phyloP scores from a whole-genome alignment of 2,113 vertebrate species.

The Lepisosteus oculatus region DNA sequence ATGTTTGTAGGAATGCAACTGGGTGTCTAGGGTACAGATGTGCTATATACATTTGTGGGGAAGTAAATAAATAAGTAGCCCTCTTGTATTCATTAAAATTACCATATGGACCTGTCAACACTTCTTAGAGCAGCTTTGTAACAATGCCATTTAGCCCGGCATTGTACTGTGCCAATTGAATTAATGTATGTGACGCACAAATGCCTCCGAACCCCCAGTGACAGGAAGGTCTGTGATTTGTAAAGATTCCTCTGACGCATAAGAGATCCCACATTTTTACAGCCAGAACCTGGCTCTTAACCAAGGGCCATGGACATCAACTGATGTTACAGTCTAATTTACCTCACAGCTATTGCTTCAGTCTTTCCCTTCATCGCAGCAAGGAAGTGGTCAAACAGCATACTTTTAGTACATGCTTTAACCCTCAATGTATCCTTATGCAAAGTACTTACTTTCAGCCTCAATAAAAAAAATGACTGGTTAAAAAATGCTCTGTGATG shows the following conservation, averaged over 20 bases:
- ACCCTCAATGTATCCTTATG: not conserved
- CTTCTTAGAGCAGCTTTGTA: conserved; percentile 90
- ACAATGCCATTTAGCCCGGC: conserved; percentile 97
- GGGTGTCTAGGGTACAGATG: conserved; percentile 69
- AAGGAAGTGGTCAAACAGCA: conserved; percentile 1
- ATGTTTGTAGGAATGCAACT: conserved; percentile 62
- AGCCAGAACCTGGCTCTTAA: conserved; percentile 64
- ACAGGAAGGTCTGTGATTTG: conserved; percentile 70
- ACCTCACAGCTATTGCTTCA: conserved; percentile 53
- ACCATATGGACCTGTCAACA: conserved; percentile 99
- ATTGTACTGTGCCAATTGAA: conserved; percentile 90
- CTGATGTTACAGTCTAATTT: conserved; percentile 59
- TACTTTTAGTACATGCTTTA: not conserved
- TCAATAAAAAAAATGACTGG: too few species aligned
- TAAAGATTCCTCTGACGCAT: conserved; percentile 63
- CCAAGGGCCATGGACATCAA: conserved; percentile 67
- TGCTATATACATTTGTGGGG: conserved; percentile 86
- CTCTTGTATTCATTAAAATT: conserved; percentile 96
- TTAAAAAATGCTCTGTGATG: too few species aligned
- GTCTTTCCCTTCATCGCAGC: not conserved
- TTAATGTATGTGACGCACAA: conserved; percentile 83
- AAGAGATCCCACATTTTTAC: conserved; percentile 61
- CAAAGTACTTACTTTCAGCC: not conserved
- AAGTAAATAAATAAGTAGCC: conserved; percentile 70
- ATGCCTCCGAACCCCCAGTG: conserved; percentile 74